Base-by-base conservation (phyloP, 2,113 vertebrate genomes). In the Strix aluco region DNA sequence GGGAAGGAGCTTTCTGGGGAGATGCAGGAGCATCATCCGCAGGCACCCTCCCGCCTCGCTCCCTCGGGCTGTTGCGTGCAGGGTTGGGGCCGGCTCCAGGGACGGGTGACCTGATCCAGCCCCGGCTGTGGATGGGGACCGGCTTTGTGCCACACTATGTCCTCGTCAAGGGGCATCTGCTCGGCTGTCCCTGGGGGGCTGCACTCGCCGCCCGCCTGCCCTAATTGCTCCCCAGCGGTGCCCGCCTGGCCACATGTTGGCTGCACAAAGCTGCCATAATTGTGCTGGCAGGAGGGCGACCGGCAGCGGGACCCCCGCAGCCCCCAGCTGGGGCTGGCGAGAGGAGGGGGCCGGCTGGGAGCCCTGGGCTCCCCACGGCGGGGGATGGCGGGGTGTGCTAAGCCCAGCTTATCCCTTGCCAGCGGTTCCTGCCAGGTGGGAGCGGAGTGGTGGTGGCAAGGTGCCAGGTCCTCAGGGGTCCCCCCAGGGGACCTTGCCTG, bases 51-150 rank as follows among this genome's bases (percentile, higher is more conserved):
- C 54, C 4, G 3, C 44, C 42, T 54, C 3, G 3, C n/a, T 49
- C 73, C 69, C 44, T 29, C 0, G 0, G 61, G 20, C 27, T 5
- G 13, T 38, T 32, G 20, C 0, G 0, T 11, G 36, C 2, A 2
- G 66, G 61, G 55, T 40, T 47, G 51, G 55, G 29, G 66, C 15
- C 2, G 1, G 52, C 38, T n/a, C 59, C 74, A 19, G 90, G 38
- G 19, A 9, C 4, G 8, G 44, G n/a, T 34, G 75, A 62, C 40
- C 42, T 19, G 22, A 12, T 11, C n/a, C 63, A 13, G 72, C n/a
- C 71, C 38, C 6, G 7, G 62, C 27, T 16, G 18, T 1, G 3
- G 22, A 36, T 47, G 27, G 42, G 18, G 38, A 21, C 9, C 2
- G 1, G 34, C 2, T 66, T 27, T n/a, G 55, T 65, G 65, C 52